Evolutionary conservation across 2,888 invertebrate species (phyloP).

Genomic region (Byasa hedistus): DNA sequence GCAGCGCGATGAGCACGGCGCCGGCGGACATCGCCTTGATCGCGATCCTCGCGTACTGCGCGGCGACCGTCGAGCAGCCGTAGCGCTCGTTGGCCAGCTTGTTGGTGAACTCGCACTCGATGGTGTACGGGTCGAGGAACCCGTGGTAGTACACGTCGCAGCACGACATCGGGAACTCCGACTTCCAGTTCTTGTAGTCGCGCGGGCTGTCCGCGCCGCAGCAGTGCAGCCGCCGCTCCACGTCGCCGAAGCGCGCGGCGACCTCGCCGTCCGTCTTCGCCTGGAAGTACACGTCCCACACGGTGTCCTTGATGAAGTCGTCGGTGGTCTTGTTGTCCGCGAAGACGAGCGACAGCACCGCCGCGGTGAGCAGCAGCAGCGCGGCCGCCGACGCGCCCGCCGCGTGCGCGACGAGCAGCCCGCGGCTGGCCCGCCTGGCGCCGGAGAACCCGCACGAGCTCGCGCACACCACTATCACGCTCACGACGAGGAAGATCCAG

Average conservation of each 20-base stretch:
- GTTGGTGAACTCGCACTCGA: constrained; percentile 67
- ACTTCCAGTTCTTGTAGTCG: constrained; percentile 66
- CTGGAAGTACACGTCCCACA: constrained; percentile 67
- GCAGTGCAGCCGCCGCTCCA: constrained; percentile 67
- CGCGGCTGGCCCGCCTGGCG: constrained; percentile 52
- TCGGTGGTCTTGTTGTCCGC: constrained; percentile 60
- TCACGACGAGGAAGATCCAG: constrained; percentile 65
- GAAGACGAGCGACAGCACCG: constrained; percentile 58
- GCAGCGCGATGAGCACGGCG: constrained; percentile 54
- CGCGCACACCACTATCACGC: constrained; percentile 54
- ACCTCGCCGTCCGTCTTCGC: constrained; percentile 52
- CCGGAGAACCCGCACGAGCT: constrained; percentile 62
- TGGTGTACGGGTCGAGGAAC: constrained; percentile 56
- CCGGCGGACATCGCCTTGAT: constrained; percentile 57
- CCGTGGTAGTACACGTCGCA: constrained; percentile 68
- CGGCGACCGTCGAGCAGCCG: constrained; percentile 63
- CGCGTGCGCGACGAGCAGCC: constrained; percentile 51
- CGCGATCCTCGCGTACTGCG: constrained; percentile 59
- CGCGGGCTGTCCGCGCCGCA: constrained; percentile 67
- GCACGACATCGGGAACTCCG: constrained; percentile 65
- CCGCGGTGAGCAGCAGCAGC: constrained; percentile 47
- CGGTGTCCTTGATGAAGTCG: constrained; percentile 62
- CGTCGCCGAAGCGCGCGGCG: constrained; percentile 49
- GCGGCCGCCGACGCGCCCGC: constrained; percentile 50
- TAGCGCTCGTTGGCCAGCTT: constrained; percentile 68